Base-by-base conservation (phyloP, 1,140 invertebrate species). In the Ceratitis capitata region DNA sequence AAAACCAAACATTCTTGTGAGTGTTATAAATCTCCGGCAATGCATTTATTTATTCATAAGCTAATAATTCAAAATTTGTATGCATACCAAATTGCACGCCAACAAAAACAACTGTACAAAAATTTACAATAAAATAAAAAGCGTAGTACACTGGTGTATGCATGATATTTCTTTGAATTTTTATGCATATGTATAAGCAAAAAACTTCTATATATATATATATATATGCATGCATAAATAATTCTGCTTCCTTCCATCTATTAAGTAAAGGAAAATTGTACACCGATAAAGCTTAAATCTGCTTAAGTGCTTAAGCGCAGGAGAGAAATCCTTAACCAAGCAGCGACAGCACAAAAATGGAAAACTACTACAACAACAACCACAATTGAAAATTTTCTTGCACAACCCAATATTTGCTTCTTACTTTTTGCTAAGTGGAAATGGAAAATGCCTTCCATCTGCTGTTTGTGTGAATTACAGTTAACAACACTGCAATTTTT, bases 31-130 rank as follows among this genome's bases (percentile, higher is more conserved):
- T 74, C 64, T 45, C 35, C 14, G 19, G 12, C 64, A 74, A 19
- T 74, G 64, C 64, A 74, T 74, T 74, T 42, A 74, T 74, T 74
- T 74, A 74, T 74, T 74, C 64, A 74, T 45, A 74, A 74, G 64
- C 64, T 74, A 74, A 74, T 74, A n/a, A 74, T 74, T 42, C 35
- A 74, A 42, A 42, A 74, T 74, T 74, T 74, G 32, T 74, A 74
- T 74, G 64, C 64, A 74, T 74, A 42, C 35, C 19, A 64, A 74
- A 45, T 74, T 42, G 32, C 35, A 74, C 19, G 29, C 35, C n/a
- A 74, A 16, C n/a, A 61, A 74, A 74, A 74, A 32, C 16, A 74
- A 42, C 42, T 74, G 4, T 74, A 7, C 19, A 6, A 9, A 74
- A 42, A 74, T 42, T 14, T 32, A 19, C 64, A 42, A 74, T 3